phyloP scores from a whole-genome alignment of 2,113 vertebrate genomes.

The Cryptomyrus ogoouensis region DNA sequence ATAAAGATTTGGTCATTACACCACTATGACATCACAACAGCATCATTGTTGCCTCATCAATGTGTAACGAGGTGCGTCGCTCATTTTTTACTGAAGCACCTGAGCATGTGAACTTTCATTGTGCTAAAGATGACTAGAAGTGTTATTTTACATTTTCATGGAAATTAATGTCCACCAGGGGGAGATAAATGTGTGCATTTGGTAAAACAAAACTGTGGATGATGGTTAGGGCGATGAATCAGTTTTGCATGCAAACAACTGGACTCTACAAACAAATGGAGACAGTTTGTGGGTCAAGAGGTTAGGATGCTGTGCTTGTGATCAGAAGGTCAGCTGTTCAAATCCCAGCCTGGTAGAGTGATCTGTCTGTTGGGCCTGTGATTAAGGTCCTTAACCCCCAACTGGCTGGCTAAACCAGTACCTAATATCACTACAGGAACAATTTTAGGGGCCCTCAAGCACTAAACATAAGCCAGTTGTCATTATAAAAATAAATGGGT shows the following conservation, averaged over 20 bases:
- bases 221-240: neutral
- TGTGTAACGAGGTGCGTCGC: neutral
- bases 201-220: neutral
- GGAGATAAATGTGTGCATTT: neutral
- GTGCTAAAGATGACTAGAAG: neutral
- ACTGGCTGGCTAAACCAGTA: neutral
- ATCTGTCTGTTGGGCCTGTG: neutral
- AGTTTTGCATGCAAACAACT: neutral
- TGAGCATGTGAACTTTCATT: neutral
- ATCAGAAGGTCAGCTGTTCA: neutral
- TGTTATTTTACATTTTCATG: neutral
- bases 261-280: neutral
- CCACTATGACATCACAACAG: neutral
- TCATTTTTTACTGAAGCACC: neutral
- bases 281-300: neutral
- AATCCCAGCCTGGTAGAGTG: neutral
- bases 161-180: neutral
- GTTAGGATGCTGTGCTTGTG: neutral
- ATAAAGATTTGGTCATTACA: neutral
- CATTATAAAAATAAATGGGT: neutral
- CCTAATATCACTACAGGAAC: neutral
- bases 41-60: neutral
- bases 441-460: neutral
- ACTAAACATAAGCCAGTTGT: neutral
- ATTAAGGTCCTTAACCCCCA: neutral